Evolutionary conservation across 2,113 vertebrate species (phyloP), one percentile per base, ranked within the genome.

Genomic region (Stegastes partitus): DNA sequence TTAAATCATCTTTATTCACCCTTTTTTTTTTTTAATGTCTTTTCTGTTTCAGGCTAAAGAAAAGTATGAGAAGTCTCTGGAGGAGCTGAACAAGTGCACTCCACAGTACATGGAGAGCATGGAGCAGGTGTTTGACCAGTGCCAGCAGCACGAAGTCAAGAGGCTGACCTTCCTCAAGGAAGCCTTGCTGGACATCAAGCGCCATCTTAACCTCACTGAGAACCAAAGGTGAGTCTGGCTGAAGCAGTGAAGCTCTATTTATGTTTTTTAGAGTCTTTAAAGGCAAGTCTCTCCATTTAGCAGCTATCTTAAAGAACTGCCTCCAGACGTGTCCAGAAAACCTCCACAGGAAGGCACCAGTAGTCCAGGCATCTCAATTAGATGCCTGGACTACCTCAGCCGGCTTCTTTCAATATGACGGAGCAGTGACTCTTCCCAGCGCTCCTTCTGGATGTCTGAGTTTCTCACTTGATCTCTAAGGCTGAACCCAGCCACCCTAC

Each of bases 91-190:
- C 84, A 99, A 98, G 88, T 96, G 96, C 89, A 97, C 96, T 1
- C 97, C 97, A 0, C 96, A 96, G 92, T 99, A 99, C 93, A 98
- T 96, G 81, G 98, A 99, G 92, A 92, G 95, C 91, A 99, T 99
- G 98, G 98, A 99, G 90, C 97, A 96, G 93, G 97, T 99, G 91
- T 99, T 99, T 0, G 98, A 99, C 89, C 97, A 97, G 90, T 99
- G 98, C 90, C 98, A 99, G 95, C 97, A 99, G 87, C 97, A 99
- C 4, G 98, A 99, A 90, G 96, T 99, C 76, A 98, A 96, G 92
- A 96, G 98, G 68, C 95, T 99, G 90, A 97, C 94, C 88, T 99
- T 99, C 94, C 96, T 99, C 74, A 99, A 98, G 94, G 98, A 99
- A 85, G 95, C 97, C 71, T 92, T 99, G 55, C 94, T 99, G 94